A percentile compares a stretch with the other conserved stretches of the same genome.
These are phyloP conservation scores for Stenopsyche tienmushanensis DNA, from an alignment of 1,140 invertebrate species.

Conservation along the genomic window DNA sequence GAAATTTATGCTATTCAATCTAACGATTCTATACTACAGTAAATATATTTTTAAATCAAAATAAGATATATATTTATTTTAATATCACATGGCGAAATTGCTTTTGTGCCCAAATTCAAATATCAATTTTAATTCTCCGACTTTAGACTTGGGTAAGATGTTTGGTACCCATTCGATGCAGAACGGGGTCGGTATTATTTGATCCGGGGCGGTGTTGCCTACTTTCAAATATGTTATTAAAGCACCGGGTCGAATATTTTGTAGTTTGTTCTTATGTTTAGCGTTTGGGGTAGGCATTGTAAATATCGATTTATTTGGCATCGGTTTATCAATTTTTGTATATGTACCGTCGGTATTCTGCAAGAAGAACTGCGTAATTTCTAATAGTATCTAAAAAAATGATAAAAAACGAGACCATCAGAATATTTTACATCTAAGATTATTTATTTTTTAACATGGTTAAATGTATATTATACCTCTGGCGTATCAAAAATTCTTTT, in stretches of 20 bases:
- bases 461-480: not conserved
- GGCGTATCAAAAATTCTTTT: conserved; percentile 78
- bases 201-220: conserved; percentile 60
- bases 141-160: conserved; percentile 66
- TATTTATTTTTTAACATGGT: not conserved
- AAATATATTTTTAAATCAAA: no score
- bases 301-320: conserved; percentile 40
- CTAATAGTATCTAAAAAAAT: conserved; percentile 59
- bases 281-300: conserved; percentile 47
- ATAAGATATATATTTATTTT: no score
- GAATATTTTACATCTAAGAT: not conserved
- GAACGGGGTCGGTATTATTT: conserved; percentile 68
- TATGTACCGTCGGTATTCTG: conserved; percentile 68
- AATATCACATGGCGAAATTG: conserved; percentile 42
- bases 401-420: not conserved
- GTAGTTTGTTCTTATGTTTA: conserved; percentile 54
- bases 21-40: no score
- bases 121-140: conserved; percentile 62
- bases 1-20: no score
- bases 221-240: conserved; percentile 73
- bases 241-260: conserved; percentile 65
- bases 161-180: conserved; percentile 78
- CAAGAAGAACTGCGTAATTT: conserved; percentile 67
- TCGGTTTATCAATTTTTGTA: conserved; percentile 56
- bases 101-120: conserved; percentile 45